Evolutionary conservation across 64 coral and sea anemone genomes (phyloP).

Genomic region (Montipora sp.): DNA sequence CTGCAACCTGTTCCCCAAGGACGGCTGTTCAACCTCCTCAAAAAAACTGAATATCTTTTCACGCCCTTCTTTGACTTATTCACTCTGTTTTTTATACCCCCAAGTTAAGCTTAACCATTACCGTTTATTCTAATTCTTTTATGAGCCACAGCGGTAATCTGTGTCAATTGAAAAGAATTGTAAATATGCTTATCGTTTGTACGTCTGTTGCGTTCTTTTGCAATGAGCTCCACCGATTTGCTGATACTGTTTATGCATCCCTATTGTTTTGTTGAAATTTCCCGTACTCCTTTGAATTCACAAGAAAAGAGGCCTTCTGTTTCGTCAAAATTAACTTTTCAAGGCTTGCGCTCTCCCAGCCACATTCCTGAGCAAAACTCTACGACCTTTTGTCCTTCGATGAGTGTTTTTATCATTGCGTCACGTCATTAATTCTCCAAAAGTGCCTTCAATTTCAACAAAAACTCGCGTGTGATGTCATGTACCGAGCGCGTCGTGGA

Average conservation of each 20-base stretch:
- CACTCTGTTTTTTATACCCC: background rate
- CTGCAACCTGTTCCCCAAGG: background rate
- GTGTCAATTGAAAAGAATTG: background rate
- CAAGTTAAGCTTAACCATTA: background rate
- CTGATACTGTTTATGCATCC: background rate
- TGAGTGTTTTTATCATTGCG: conserved; percentile 35
- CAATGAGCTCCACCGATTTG: background rate
- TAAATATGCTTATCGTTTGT: background rate
- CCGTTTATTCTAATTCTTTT: background rate
- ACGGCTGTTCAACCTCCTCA: background rate
- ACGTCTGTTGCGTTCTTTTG: background rate
- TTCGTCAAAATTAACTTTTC: conserved; percentile 33
- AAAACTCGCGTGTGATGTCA: conserved; percentile 21
- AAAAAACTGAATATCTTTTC: background rate
- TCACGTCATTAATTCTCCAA: conserved; percentile 49
- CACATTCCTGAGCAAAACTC: conserved; percentile 36
- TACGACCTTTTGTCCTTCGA: conserved; percentile 30
- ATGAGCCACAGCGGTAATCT: background rate
- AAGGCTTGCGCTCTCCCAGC: conserved; percentile 14
- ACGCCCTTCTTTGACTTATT: background rate
- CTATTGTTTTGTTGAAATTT: background rate
- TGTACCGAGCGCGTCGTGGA: background rate
- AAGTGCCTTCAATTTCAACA: conserved; percentile 30
- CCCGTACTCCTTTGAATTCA: background rate
- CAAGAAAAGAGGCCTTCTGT: conserved; percentile 11